Evolutionary conservation across 2,888 invertebrate genomes (phyloP), one percentile per base, ranked within the genome.

Genomic region (Argyresthia goedartella): DNA sequence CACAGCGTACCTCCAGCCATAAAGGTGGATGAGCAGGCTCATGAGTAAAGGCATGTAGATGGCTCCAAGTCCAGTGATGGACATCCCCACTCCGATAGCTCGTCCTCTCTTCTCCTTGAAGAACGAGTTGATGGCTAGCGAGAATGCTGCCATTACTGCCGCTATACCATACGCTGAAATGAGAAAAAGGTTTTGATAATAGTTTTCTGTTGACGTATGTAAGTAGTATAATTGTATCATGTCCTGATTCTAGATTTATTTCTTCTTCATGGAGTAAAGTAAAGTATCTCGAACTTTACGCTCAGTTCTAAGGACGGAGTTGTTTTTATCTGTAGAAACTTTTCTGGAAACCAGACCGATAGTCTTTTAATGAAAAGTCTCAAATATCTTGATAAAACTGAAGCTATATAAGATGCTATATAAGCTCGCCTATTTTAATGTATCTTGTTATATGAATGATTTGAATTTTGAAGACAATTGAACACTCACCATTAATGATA

Each of bases 1-100:
- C 54, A 90, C 88, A 0, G 91, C 89, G 45, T 90, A 90, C 73
- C 89, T 80, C 66, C 88, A 85, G 8, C 89, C 89, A 57, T 89
- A 91, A 0, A 75, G 65, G 39, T 80, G 71, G 63, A 92, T 80
- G 4, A 91, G 79, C 2, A 76, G 63, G 53, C 89, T 88, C 67
- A 90, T 88, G 8, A 91, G 59, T 54, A 89, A 80, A 0, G 92
- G 92, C 88, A 91, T 88, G 49, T 89, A 62, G 56, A 92, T 90
- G n/a, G 91, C 88, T 1, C 92, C 92, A 2, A 92, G 63, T 1
- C 91, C 92, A 13, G 90, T 90, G 2, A 91, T 69, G 1, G 91
- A 91, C 88, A 91, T 89, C 36, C 89, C 89, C 6, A 89, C 72
- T 0, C 91, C 91, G 33, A 90, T 81, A 0, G 92, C 92, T 65